Percentiles rank a stretch among this genome's conserved stretches.
These are phyloP conservation scores for Dryococelus australis DNA, from an alignment of 2,888 invertebrate species.

Conservation along the genomic window DNA sequence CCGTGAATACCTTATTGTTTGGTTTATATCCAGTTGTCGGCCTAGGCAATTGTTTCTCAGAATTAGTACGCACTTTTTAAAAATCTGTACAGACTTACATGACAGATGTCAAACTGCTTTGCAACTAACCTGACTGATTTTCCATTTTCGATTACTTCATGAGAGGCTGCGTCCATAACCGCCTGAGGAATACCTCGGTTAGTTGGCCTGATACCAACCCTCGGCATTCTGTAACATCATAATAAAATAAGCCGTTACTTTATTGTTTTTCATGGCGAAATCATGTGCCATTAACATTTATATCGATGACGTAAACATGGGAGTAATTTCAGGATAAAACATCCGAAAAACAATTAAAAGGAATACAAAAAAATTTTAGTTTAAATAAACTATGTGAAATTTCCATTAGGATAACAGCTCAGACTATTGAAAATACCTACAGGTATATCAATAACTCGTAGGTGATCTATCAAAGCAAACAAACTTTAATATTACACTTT, in stretches of 20 bases:
- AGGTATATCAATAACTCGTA: not conserved
- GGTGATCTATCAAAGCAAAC: not conserved
- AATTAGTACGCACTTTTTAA: not conserved
- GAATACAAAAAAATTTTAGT: not conserved
- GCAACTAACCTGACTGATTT: not conserved
- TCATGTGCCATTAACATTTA: no score
- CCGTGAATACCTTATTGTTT: not conserved
- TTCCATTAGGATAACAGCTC: not conserved
- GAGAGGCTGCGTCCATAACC: not conserved
- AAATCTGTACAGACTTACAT: not conserved
- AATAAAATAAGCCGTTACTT: not conserved
- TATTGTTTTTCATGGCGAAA: no score
- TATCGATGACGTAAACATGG: no score
- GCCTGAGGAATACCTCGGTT: not conserved
- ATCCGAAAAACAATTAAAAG: not conserved
- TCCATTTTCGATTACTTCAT: no score
- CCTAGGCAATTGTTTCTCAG: not conserved
- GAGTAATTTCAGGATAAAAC: not conserved
- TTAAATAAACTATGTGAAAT: not conserved
- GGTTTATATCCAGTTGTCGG: not conserved
- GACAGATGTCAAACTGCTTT: not conserved
- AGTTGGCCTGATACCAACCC: not conserved
- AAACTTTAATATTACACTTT: not conserved
- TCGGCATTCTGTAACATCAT: no score
- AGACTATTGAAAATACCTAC: not conserved